phyloP scores from a whole-genome alignment of 2,888 invertebrate genomes.

The Molorchus minor region DNA sequence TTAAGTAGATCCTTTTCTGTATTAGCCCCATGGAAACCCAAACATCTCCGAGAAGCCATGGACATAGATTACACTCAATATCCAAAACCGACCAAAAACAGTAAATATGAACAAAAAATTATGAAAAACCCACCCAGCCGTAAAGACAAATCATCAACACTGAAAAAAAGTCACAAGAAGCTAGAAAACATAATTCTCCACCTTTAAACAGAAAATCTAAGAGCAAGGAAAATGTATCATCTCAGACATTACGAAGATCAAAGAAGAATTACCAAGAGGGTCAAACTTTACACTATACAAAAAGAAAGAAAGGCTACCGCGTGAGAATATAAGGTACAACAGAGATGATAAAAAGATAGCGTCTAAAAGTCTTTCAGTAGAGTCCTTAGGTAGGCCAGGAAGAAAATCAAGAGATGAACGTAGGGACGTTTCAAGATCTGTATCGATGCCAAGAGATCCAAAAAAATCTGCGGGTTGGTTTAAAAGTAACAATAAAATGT shows the following conservation, averaged over 20 bases:
- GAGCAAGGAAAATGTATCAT: constrained; percentile 59
- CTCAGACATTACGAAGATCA: constrained; percentile 51
- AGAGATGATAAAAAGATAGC: constrained; percentile 56
- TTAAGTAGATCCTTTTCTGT: constrained; percentile 84
- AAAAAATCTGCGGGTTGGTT: constrained; percentile 80
- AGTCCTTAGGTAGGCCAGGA: constrained; percentile 64
- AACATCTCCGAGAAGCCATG: constrained; percentile 75
- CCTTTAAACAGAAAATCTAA: constrained; percentile 63
- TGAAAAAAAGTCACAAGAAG: constrained; percentile 65
- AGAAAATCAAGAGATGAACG: constrained; percentile 50
- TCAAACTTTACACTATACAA: constrained; percentile 59
- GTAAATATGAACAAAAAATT: constrained; percentile 60
- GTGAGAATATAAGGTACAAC: constrained; percentile 61
- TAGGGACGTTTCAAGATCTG: constrained; percentile 70
- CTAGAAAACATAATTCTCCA: constrained; percentile 56
- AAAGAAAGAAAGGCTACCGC: constrained; percentile 62
- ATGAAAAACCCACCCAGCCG: constrained; percentile 54
- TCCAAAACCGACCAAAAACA: constrained; percentile 61
- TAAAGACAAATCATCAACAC: constrained; percentile 57
- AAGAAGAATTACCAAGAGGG: constrained; percentile 53
- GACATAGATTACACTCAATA: constrained; percentile 83
- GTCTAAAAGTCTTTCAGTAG: constrained; percentile 71
- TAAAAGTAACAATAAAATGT: constrained; percentile 66
- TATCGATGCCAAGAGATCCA: constrained; percentile 78
- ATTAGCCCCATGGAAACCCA: constrained; percentile 85